These are phyloP conservation scores for Prionailurus bengalensis DNA, from an alignment of 2,113 vertebrate species.

Conservation along the genomic window DNA sequence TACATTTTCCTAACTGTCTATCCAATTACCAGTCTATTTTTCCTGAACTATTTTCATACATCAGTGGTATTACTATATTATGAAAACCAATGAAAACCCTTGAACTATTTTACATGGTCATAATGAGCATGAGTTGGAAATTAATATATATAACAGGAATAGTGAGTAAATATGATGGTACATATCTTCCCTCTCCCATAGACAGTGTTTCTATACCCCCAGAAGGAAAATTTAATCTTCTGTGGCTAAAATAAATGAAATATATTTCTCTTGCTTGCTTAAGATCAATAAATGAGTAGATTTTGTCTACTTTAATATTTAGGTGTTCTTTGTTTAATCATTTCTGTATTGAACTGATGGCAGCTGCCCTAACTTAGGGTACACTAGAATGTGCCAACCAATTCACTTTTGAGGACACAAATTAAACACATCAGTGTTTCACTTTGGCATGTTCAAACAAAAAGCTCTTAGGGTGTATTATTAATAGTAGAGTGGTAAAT, in stretches of 20 bases:
- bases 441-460: constrained; percentile 34
- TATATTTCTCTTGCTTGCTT: constrained; percentile 50
- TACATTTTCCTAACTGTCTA: constrained; percentile 59
- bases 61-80: constrained; percentile 53
- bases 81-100: constrained; percentile 58
- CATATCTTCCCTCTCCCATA: background rate
- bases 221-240: constrained; percentile 65
- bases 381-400: constrained; percentile 30
- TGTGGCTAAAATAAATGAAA: constrained; percentile 62
- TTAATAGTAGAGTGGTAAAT: constrained; percentile 57
- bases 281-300: constrained; percentile 65
- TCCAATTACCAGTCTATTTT: constrained; percentile 69
- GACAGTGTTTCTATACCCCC: background rate
- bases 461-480: constrained; percentile 32
- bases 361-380: constrained; percentile 55
- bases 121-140: constrained; percentile 72
- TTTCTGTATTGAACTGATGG: constrained; percentile 64
- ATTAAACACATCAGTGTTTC: constrained; percentile 58
- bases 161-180: constrained; percentile 42
- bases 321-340: constrained; percentile 27
- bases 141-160: constrained; percentile 64
- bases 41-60: constrained; percentile 64
- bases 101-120: constrained; percentile 61
- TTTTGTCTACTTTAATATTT: constrained; percentile 58
- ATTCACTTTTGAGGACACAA: constrained; percentile 67